These are phyloP conservation scores for Triops longicaudatus DNA, from an alignment of 1,140 invertebrate genomes.

Conservation along the genomic window DNA sequence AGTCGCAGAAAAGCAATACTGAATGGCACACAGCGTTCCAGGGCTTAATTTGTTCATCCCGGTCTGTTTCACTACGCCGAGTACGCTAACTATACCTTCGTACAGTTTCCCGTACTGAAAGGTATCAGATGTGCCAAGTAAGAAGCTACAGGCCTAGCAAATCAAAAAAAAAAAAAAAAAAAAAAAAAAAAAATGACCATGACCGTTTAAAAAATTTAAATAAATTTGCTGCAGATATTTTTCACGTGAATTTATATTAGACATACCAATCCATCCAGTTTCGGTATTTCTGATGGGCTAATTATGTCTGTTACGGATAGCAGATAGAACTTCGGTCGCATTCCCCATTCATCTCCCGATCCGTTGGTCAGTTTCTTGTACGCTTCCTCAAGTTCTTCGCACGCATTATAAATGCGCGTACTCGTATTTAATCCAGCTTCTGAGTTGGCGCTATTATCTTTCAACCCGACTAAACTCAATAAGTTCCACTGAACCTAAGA, in stretches of 20 bases:
- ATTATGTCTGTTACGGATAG: slow-evolving; percentile 65
- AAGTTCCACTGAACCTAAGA: slow-evolving; percentile 73
- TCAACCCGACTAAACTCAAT: slow-evolving; percentile 51
- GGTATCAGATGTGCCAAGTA: slow-evolving; percentile 79
- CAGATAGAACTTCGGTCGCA: slow-evolving; percentile 79
- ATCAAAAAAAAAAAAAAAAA: slow-evolving; percentile 28
- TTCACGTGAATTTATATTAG: slow-evolving; percentile 16
- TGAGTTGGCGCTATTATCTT: slow-evolving; percentile 28
- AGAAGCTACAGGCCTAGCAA: slow-evolving; percentile 74
- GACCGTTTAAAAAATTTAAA: slow-evolving; percentile 13
- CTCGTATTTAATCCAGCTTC: slow-evolving; percentile 47
- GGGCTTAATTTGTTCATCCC: slow-evolving; percentile 49
- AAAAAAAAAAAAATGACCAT: too few species aligned
- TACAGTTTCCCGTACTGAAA: slow-evolving; percentile 79
- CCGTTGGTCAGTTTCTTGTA: slow-evolving; percentile 55
- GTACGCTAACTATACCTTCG: slow-evolving; percentile 71
- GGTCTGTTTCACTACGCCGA: slow-evolving; percentile 57
- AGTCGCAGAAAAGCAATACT: slow-evolving; percentile 81
- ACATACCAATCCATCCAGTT: slow-evolving; percentile 27
- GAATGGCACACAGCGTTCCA: slow-evolving; percentile 67
- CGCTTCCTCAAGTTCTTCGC: slow-evolving; percentile 69
- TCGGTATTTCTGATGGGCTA: slow-evolving; percentile 53
- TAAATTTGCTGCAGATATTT: neutral
- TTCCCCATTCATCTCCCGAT: slow-evolving; percentile 56
- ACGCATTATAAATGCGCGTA: slow-evolving; percentile 60